These are phyloP conservation scores for Xyrauchen texanus DNA, from an alignment of 2,113 vertebrate genomes.

Conservation along the genomic window DNA sequence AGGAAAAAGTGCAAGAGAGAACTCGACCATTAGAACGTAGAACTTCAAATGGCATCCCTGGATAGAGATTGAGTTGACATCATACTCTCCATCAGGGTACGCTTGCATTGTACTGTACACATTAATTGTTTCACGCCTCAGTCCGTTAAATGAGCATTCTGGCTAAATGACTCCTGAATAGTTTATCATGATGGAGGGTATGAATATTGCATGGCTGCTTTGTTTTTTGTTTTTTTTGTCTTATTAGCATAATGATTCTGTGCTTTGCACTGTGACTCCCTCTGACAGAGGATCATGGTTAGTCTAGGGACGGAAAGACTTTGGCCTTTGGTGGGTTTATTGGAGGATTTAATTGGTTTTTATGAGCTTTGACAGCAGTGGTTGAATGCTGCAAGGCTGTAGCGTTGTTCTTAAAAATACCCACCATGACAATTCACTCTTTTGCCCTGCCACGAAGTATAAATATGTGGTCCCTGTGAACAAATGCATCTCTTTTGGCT, in stretches of 20 bases:
- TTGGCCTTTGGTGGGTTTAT: constrained; percentile 1
- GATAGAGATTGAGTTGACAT: constrained; percentile 25
- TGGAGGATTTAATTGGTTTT: constrained; percentile 38
- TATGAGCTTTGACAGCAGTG: constrained; percentile 31
- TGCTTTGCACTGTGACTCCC: background rate
- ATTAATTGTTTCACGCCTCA: constrained; percentile 57
- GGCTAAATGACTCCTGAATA: constrained; percentile 56
- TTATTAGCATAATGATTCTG: constrained; percentile 50
- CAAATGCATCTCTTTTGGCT: constrained; percentile 24
- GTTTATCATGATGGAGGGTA: constrained; percentile 51
- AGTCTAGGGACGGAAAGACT: constrained; percentile 3
- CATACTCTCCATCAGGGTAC: constrained; percentile 28
- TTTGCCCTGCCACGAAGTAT: background rate
- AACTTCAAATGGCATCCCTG: constrained; percentile 27
- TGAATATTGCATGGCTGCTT: constrained; percentile 54
- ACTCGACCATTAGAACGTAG: constrained; percentile 13
- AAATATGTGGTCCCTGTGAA: constrained; percentile 39
- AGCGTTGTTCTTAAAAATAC: constrained; percentile 26
- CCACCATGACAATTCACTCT: background rate
- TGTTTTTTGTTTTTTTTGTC: constrained; percentile 26
- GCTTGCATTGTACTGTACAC: constrained; percentile 18
- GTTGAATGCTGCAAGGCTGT: background rate
- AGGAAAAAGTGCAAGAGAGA: constrained; percentile 27
- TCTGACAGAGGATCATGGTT: constrained; percentile 26
- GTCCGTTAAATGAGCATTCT: constrained; percentile 54